Base-by-base conservation (phyloP, 2,888 invertebrate genomes). In the Pantelozetes paolii region DNA sequence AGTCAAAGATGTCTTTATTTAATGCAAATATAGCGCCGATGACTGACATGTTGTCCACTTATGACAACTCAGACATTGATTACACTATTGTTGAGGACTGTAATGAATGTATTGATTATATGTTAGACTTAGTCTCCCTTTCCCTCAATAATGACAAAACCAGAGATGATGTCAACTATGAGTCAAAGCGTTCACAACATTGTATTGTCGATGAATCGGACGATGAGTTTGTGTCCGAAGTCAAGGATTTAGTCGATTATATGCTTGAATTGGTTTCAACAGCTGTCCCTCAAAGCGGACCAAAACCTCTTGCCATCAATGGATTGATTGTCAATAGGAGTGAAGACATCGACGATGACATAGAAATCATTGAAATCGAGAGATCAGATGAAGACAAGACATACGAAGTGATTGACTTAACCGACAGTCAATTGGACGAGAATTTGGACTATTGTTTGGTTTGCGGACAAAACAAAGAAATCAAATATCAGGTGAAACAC, bases 401-500 rank as follows among this genome's bases (percentile, higher is more conserved):
- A 20, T 40, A 13, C 36, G 59, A 71, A 57, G 32, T 54, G n/a
- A 71, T 71, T n/a, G 59, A 40, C n/a, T 62, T 59, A 9, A 57
- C 57, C 45, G 30, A 42, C 18, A 36, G n/a, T 6, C 30, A 26
- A 42, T 26, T 8, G 9, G 48, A 28, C 15, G 18, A 36, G 3
- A 50, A 45, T 45, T 20, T 18, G 11, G 71, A 81, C 11, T 20
- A 13, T 50, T 75, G 45, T 73, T 40, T 71, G 23, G 69, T 73
- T 45, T 74, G 75, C 32, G 42, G 64, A 6, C 64, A 77, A 76
- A 75, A 73, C 71, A 73, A 75, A 69, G 75, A 75, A 20, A 40
- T 77, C 2, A 74, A 74, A 48, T 77, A 75, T 64, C 75, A 77
- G 71, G 75, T 77, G 1, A 74, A 76, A 13, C 73, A 75, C 42